Evolutionary conservation across 2,888 invertebrate genomes (phyloP), one percentile per base, ranked within the genome.

Genomic region (Tetragonisca angustula): DNA sequence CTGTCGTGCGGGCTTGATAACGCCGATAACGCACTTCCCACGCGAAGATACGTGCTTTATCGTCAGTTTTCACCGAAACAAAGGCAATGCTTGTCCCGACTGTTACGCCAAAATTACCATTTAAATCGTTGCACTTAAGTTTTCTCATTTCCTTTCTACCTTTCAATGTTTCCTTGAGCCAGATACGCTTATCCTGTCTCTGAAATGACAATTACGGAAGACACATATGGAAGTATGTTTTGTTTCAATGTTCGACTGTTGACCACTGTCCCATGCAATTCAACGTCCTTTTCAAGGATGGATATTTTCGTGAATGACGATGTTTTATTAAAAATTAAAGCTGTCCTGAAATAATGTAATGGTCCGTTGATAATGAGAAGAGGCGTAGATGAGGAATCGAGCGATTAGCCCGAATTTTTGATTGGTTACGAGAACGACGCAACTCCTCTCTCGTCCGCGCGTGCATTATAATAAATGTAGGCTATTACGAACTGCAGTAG

Each of bases 11-110:
- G 91, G 92, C 74, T 84, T 70, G 91, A 91, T 91, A 91, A 89
- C 86, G 72, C 84, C 82, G 92, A 91, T 92, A 91, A 90, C 84
- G 73, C 81, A 79, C 86, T 93, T 93, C 92, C 92, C 92, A 93
- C 92, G 91, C 89, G 91, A 88, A 71, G 61, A 74, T 67, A 67
- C 54, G 62, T 54, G 79, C 64, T 54, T 71, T 88, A 87, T 88
- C 80, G 19, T n/a, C 27, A 59, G 68, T 86, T 83, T 84, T 69
- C 82, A 32, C 69, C 17, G 73, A 70, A 83, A 85, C 81, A 85
- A 89, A 83, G 79, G 49, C 62, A 54, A 43, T 68, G 50, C 61
- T 64, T 50, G 43, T 11, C 59, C 36, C 32, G 67, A 81, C 27
- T 67, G 56, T 71, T 62, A 27, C 73, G 49, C 49, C 2, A 5